Evolutionary conservation across 2,888 invertebrate species (phyloP).

Genomic region (Pterostichus madidus): DNA sequence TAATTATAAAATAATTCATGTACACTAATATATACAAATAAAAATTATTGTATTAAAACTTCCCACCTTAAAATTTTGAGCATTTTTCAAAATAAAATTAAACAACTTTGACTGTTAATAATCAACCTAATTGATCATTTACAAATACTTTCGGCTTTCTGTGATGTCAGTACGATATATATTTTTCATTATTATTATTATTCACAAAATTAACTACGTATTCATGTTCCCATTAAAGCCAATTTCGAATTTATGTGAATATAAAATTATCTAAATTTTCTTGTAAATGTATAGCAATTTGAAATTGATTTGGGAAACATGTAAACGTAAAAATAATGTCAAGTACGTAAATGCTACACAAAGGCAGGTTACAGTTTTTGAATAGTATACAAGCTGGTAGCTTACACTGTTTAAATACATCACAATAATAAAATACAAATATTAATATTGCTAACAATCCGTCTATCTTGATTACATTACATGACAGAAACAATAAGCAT

Average conservation of each 20-base stretch:
- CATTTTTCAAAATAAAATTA: conserved; percentile 25
- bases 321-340: conserved; percentile 22
- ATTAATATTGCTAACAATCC: conserved; percentile 57
- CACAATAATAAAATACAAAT: conserved; percentile 46
- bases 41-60: conserved; percentile 39
- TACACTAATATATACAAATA: conserved; percentile 62
- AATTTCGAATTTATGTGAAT: background rate
- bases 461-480: conserved; percentile 9
- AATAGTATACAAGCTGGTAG: conserved; percentile 55
- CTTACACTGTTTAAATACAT: conserved; percentile 44
- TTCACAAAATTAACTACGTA: conserved; percentile 31
- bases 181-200: conserved; percentile 25
- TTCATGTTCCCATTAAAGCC: background rate
- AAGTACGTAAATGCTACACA: conserved; percentile 63
- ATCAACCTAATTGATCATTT: conserved; percentile 35
- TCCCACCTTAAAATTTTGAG: conserved; percentile 55
- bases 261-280: background rate
- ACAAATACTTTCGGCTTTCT: conserved; percentile 32
- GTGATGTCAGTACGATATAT: conserved; percentile 54
- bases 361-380: conserved; percentile 61
- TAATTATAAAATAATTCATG: conserved; percentile 47
- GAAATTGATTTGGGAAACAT: background rate
- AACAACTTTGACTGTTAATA: conserved; percentile 32
- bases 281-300: conserved; percentile 5
- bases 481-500: conserved; percentile 34